phyloP scores from a whole-genome alignment of 1,140 invertebrate species.

The Drosophila chauvacae region DNA sequence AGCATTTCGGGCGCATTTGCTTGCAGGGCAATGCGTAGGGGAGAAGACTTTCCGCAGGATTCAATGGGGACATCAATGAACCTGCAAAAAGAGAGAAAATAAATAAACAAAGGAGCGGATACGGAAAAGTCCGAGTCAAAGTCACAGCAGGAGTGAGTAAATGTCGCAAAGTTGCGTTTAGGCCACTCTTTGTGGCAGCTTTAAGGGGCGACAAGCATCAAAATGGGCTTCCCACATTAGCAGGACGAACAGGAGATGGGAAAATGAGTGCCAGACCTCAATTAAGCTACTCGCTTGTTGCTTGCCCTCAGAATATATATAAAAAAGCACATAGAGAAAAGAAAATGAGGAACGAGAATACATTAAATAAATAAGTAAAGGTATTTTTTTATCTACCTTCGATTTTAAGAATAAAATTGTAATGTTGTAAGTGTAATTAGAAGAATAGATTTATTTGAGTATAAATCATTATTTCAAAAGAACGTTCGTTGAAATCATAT shows the following conservation, averaged over 20 bases:
- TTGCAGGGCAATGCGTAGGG: constrained; percentile 89
- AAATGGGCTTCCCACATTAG: constrained; percentile 53
- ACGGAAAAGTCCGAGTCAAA: constrained; percentile 15
- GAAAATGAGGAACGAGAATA: background rate
- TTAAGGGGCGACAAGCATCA: constrained; percentile 59
- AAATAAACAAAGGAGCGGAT: constrained; percentile 19
- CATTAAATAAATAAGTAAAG: background rate
- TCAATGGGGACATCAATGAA: constrained; percentile 92
- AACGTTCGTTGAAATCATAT: too few relatives aligned
- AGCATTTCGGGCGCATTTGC: constrained; percentile 89
- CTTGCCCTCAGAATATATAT: constrained; percentile 8
- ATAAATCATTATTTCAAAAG: too few relatives aligned
- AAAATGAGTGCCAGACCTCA: constrained; percentile 47
- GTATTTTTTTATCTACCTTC: background rate
- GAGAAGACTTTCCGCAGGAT: constrained; percentile 89
- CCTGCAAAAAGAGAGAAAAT: constrained; percentile 76
- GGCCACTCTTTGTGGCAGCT: constrained; percentile 49
- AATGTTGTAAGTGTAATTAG: background rate
- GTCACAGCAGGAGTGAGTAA: constrained; percentile 12
- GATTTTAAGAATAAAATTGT: background rate
- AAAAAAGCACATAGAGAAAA: background rate
- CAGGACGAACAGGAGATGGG: constrained; percentile 19
- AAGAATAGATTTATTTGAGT: background rate
- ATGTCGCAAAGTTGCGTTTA: constrained; percentile 44
- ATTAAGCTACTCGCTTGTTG: constrained; percentile 60